These are phyloP conservation scores for Zoroaster sp. DNA, from an alignment of 53 echinoderm and acorn worm genomes.

Conservation along the genomic window DNA sequence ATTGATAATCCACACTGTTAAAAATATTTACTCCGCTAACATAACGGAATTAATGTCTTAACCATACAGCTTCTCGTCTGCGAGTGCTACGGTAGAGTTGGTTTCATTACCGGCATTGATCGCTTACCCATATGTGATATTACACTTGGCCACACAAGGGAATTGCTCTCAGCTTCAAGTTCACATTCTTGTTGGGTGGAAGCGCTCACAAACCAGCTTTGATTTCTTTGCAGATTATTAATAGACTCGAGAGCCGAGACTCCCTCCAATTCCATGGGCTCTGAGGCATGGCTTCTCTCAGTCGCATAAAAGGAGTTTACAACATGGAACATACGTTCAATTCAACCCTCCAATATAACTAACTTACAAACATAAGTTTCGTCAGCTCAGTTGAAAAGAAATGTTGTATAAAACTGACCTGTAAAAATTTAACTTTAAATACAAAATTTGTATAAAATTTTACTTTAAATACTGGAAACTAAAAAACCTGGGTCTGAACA, in stretches of 20 bases:
- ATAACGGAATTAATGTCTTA: neutral
- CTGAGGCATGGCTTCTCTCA: neutral
- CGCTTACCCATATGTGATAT: slow-evolving; percentile 34
- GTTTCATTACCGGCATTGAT: slow-evolving; percentile 9
- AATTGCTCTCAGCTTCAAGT: neutral
- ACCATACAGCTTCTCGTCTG: neutral
- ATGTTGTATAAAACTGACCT: too few relatives aligned
- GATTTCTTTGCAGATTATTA: slow-evolving; percentile 7
- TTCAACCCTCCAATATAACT: too few relatives aligned
- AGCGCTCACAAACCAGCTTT: neutral
- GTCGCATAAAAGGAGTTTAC: too few relatives aligned
- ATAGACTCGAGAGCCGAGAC: neutral
- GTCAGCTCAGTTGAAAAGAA: too few relatives aligned
- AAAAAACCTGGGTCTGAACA: too few relatives aligned
- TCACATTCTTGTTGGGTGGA: slow-evolving; percentile 43
- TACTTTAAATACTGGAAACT: too few relatives aligned
- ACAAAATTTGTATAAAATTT: too few relatives aligned
- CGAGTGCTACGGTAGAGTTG: neutral
- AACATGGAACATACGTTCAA: too few relatives aligned
- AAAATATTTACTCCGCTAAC: slow-evolving; percentile 1
- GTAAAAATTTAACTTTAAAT: too few relatives aligned
- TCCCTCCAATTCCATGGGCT: neutral
- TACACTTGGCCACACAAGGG: neutral
- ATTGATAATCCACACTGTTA: neutral
- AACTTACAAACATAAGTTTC: too few relatives aligned